Evolutionary conservation across 1,140 invertebrate species (phyloP).

Genomic region (Papilio machaon): DNA sequence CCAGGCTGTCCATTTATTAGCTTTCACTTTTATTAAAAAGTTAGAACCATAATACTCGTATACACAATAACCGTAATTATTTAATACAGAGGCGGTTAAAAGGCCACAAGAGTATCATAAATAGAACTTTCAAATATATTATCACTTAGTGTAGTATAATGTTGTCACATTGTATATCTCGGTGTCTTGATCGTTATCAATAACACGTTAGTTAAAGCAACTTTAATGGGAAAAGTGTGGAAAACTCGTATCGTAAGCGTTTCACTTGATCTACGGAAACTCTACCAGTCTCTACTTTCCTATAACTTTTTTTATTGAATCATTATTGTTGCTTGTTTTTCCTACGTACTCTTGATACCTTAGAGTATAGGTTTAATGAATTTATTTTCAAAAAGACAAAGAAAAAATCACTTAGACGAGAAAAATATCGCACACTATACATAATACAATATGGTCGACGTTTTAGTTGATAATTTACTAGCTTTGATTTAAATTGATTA

Average conservation of each 20-base stretch:
- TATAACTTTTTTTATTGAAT: not conserved
- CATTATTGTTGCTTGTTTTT: not conserved
- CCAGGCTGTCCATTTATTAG: too few relatives aligned
- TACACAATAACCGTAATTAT: not conserved
- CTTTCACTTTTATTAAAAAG: too few relatives aligned
- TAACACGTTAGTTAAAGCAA: slow-evolving; percentile 1
- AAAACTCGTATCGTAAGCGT: slow-evolving; percentile 1
- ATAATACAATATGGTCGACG: too few relatives aligned
- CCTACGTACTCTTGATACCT: too few relatives aligned
- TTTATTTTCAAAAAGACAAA: too few relatives aligned
- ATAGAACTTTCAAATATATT: not conserved
- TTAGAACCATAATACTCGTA: too few relatives aligned
- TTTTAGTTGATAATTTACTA: too few relatives aligned
- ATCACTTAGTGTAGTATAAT: not conserved
- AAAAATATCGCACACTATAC: too few relatives aligned
- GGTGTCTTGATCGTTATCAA: not conserved
- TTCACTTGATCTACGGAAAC: slow-evolving; percentile 13
- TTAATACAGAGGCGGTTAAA: not conserved
- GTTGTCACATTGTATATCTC: not conserved
- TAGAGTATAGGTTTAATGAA: too few relatives aligned
- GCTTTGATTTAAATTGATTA: too few relatives aligned
- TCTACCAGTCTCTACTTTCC: slow-evolving; percentile 10
- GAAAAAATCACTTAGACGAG: too few relatives aligned
- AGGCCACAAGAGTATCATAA: not conserved
- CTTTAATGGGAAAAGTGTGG: slow-evolving; percentile 29